Conservation (phyloP, 2,888 invertebrate species). For the Galerucella calmariensis region DNA sequence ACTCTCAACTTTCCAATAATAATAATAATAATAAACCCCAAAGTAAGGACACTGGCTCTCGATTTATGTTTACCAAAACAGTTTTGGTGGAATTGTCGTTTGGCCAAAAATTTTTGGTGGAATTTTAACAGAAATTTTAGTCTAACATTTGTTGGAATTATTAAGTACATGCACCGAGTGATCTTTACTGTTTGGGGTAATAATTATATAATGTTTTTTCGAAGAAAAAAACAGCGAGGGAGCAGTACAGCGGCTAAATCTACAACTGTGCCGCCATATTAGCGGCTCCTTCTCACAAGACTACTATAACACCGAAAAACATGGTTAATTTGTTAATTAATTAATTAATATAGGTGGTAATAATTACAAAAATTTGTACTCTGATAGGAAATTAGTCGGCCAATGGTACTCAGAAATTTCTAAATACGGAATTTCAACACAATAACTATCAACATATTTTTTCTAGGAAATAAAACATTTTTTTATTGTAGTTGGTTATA, state of each 20-base stretch:
- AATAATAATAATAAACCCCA: conserved; percentile 37
- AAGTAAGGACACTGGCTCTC: conserved; percentile 1
- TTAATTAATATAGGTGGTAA: conserved; percentile 50
- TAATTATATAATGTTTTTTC: conserved; percentile 40
- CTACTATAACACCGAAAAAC: conserved; percentile 61
- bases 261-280: conserved; percentile 49
- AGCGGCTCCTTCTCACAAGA: conserved; percentile 54
- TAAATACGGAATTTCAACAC: conserved; percentile 25
- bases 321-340: conserved; percentile 57
- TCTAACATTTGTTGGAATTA: background rate
- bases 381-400: conserved; percentile 59
- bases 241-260: conserved; percentile 59
- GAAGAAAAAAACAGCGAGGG: conserved; percentile 64
- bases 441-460: conserved; percentile 32
- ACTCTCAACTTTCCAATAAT: conserved; percentile 64
- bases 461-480: conserved; percentile 29
- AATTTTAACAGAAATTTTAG: background rate
- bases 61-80: background rate
- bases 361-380: conserved; percentile 63
- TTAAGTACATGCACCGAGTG: background rate
- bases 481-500: conserved; percentile 22
- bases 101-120: background rate
- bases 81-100: background rate
- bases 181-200: background rate
- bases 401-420: conserved; percentile 49